These are phyloP conservation scores for Meloe dianella DNA, from an alignment of 2,888 invertebrate species.

Conservation along the genomic window DNA sequence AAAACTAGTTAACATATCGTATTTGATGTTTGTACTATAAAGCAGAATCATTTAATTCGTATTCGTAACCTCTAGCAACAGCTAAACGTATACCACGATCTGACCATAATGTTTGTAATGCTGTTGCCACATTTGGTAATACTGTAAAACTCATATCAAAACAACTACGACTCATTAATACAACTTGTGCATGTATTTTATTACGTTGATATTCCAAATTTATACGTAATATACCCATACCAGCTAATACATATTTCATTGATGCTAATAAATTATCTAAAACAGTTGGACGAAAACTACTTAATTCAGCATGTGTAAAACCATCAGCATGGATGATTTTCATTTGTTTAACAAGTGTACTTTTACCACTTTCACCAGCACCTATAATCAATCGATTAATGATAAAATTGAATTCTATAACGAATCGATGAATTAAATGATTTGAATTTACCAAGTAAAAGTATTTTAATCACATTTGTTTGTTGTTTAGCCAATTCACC, in stretches of 20 bases:
- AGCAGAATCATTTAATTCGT: slow-evolving; percentile 71
- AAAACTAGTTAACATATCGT: no score
- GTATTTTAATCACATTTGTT: slow-evolving; percentile 67
- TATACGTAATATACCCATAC: slow-evolving; percentile 69
- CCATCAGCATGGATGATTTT: slow-evolving; percentile 73
- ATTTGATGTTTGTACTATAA: slow-evolving; percentile 61
- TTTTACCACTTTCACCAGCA: slow-evolving; percentile 72
- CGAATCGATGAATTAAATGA: no score
- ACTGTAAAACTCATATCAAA: slow-evolving; percentile 65
- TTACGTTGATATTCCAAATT: slow-evolving; percentile 67
- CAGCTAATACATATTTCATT: slow-evolving; percentile 71
- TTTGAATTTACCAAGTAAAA: slow-evolving; percentile 67
- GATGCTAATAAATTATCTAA: slow-evolving; percentile 70
- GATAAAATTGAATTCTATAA: no score
- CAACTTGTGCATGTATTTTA: slow-evolving; percentile 63
- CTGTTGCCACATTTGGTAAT: slow-evolving; percentile 62
- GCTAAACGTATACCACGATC: slow-evolving; percentile 69
- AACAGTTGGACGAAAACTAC: slow-evolving; percentile 69
- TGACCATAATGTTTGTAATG: slow-evolving; percentile 67
- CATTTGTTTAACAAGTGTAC: slow-evolving; percentile 73
- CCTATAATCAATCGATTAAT: no score
- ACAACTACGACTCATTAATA: slow-evolving; percentile 62
- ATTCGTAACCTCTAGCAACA: slow-evolving; percentile 71
- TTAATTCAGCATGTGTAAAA: slow-evolving; percentile 66
- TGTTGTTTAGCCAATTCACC: slow-evolving; percentile 66